These are phyloP conservation scores for Melanotus villosus DNA, from an alignment of 2,888 invertebrate species.

Conservation along the genomic window DNA sequence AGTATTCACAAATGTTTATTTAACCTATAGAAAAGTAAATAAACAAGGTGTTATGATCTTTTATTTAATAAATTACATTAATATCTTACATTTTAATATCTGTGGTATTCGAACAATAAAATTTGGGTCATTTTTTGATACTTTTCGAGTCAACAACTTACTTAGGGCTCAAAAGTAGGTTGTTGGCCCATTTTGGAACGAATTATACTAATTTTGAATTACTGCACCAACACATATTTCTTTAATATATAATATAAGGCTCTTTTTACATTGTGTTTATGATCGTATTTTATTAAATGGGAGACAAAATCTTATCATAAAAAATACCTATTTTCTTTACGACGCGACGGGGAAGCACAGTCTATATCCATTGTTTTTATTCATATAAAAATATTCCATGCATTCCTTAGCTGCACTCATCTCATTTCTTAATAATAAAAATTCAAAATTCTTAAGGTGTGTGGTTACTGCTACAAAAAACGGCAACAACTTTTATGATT, in stretches of 20 bases:
- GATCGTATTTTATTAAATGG: background rate
- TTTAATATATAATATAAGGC: constrained; percentile 35
- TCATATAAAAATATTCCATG: constrained; percentile 41
- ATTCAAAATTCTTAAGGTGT: background rate
- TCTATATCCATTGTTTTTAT: constrained; percentile 30
- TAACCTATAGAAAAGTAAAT: background rate
- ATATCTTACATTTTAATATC: constrained; percentile 43
- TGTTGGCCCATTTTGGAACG: constrained; percentile 23
- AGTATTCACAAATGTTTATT: no score
- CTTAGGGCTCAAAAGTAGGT: constrained; percentile 45
- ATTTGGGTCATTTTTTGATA: constrained; percentile 28
- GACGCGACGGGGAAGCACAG: constrained; percentile 42
- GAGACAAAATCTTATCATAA: constrained; percentile 12
- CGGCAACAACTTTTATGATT: constrained; percentile 39
- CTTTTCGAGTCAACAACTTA: constrained; percentile 33
- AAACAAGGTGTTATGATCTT: constrained; percentile 1
- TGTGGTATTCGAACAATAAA: constrained; percentile 31
- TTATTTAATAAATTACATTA: constrained; percentile 46
- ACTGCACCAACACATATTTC: constrained; percentile 12
- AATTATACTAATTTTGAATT: constrained; percentile 5
- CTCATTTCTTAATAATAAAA: constrained; percentile 7
- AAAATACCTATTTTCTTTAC: constrained; percentile 22
- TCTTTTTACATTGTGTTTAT: constrained; percentile 31
- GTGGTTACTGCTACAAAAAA: constrained; percentile 13
- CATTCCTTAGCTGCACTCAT: constrained; percentile 19